Base-by-base conservation (phyloP, 2,113 vertebrate genomes). In the Pteropus alecto region DNA sequence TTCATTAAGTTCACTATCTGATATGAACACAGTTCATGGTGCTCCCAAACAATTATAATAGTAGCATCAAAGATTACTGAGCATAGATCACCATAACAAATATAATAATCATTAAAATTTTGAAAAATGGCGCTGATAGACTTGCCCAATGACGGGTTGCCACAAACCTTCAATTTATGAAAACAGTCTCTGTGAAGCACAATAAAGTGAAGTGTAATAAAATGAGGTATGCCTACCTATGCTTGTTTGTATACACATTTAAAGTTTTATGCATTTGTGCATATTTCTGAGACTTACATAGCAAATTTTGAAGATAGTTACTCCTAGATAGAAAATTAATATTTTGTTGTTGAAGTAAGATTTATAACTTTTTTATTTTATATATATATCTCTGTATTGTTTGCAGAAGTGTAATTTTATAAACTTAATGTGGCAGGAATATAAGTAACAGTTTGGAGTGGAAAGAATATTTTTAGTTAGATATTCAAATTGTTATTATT, bases 401-500 rank as follows among this genome's bases (percentile, higher is more conserved):
- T 87, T 92, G 63, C 11, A 61, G 43, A 95, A 82, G 41, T 83
- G 8, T 73, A n/a, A 67, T 94, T 86, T 89, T 78, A n/a, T 90
- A 86, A 90, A 71, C 14, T 11, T 74, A 60, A 65, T 77, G n/a
- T 92, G 67, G 35, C 30, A 46, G 15, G 56, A 82, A 82, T 71
- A 1, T 48, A 70, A 89, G 19, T 60, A 54, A 71, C 9, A 67
- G 24, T 68, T 74, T 46, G n/a, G 13, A 76, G 15, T 74, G 9
- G 16, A 79, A 95, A 87, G 8, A 14, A 41, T 85, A 63, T 60
- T 83, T 93, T 93, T 81, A 94, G 21, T 78, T 90, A 71, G 18
- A 9, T 71, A 79, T 63, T 85, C 28, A 76, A 60, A 46, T 78
- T 16, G 15, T 67, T 96, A 56, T 28, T 71, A 54, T 81, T 46